Evolutionary conservation across 2,888 invertebrate species (phyloP), one percentile per base, ranked within the genome.

Genomic region (Hemaris fuciformis): DNA sequence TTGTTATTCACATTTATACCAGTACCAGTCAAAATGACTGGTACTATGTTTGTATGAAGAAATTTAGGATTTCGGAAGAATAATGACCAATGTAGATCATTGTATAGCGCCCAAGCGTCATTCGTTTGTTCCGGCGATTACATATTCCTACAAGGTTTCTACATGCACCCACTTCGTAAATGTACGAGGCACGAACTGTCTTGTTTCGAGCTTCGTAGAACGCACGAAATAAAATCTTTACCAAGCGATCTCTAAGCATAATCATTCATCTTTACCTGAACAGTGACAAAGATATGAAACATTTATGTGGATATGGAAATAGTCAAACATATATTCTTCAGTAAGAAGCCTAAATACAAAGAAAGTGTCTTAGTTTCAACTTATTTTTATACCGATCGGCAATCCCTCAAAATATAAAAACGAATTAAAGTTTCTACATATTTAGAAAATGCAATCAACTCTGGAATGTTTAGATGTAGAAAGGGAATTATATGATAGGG

Each of bases 401-500:
- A 66, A 59, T 34, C 66, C 60, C 60, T 66, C 43, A 65, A 66
- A 66, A 66, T 66, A 60, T 38, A 66, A 66, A 66, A 63, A 64
- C 64, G 64, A 62, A 64, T 59, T 59, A 66, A 66, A 65, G 60
- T 62, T 65, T 65, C 62, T 66, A 58, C 57, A 62, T 66, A 65
- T 66, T 66, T 66, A 63, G 59, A 65, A 66, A 66, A 66, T 61
- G 59, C 60, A 66, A 66, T 61, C 61, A 63, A 34, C 62, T 60
- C 61, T 64, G 58, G 67, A 66, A 63, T 66, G 57, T 62, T 67
- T 64, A 61, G 65, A 67, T 66, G 64, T 66, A 31, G 66, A 66
- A 66, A 66, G 59, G 63, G 65, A 65, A 64, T 64, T 65, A 64
- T 65, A 58, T 65, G 64, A 65, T 65, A 66, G 63, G 27, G 64